Conservation (phyloP, 1,140 invertebrate species). For the Drosophila teissieri region DNA sequence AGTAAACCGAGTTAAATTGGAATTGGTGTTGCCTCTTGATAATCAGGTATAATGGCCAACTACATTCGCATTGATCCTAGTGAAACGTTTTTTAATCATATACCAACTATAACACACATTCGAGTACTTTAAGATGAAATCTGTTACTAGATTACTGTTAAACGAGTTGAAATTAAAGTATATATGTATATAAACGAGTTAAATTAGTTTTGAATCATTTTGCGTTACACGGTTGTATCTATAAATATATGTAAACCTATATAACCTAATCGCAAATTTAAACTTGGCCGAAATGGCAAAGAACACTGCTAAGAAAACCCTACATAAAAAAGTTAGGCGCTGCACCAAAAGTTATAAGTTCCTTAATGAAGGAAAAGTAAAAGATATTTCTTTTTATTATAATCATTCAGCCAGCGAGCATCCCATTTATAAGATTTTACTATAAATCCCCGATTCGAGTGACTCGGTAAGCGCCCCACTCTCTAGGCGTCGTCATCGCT, state of each 20-base stretch:
- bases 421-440: slow-evolving; percentile 12
- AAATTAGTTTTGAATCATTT: not conserved
- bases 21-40: slow-evolving; percentile 50
- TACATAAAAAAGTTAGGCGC: too few relatives aligned
- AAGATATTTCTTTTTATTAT: slow-evolving; percentile 11
- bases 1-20: slow-evolving; percentile 26
- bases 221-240: too few relatives aligned
- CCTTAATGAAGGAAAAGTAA: not conserved
- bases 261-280: too few relatives aligned
- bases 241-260: too few relatives aligned
- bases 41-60: slow-evolving; percentile 40
- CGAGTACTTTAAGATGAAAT: slow-evolving; percentile 52
- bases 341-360: not conserved
- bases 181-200: slow-evolving; percentile 10
- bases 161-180: slow-evolving; percentile 30
- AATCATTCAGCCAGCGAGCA: slow-evolving; percentile 24
- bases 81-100: slow-evolving; percentile 26
- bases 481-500: slow-evolving; percentile 1
- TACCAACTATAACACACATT: slow-evolving; percentile 33
- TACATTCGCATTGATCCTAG: slow-evolving; percentile 25
- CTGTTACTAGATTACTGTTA: slow-evolving; percentile 44
- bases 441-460: slow-evolving; percentile 8
- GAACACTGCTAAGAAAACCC: not conserved
- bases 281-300: too few relatives aligned
- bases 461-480: slow-evolving; percentile 8